A percentile compares a stretch with the other conserved stretches of the same genome.
phyloP scores from a whole-genome alignment of 64 coral and sea anemone genomes.

The Stichodactyla mertensii region DNA sequence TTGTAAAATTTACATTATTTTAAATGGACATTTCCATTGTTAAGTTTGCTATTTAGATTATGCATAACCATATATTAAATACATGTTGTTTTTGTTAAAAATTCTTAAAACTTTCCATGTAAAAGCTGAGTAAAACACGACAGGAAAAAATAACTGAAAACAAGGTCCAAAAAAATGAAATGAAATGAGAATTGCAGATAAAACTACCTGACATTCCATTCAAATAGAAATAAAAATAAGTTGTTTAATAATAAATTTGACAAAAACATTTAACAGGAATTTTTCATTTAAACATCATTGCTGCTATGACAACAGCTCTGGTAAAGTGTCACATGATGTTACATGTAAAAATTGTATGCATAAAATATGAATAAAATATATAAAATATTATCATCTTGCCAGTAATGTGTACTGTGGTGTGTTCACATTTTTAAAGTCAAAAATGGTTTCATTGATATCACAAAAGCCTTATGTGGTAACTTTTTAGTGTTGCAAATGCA shows the following conservation, averaged over 20 bases:
- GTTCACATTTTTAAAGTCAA: no score
- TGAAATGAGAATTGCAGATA: not conserved
- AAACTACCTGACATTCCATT: not conserved
- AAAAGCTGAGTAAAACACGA: not conserved
- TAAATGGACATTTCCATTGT: not conserved
- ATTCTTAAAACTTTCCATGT: not conserved
- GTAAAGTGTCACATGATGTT: not conserved
- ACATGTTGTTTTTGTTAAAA: not conserved
- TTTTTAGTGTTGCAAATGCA: not conserved
- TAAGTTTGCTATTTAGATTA: not conserved
- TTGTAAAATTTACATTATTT: not conserved
- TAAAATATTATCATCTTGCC: no score
- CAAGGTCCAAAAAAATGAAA: not conserved
- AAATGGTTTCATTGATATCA: no score
- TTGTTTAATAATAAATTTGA: not conserved
- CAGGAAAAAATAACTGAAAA: not conserved
- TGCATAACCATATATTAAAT: not conserved
- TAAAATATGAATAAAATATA: no score
- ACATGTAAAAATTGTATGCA: no score
- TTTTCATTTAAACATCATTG: not conserved
- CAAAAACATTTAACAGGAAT: not conserved
- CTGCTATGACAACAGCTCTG: not conserved
- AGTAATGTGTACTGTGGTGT: no score
- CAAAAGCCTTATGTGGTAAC: no score
- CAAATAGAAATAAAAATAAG: not conserved